Evolutionary conservation across 2,888 invertebrate genomes (phyloP).

Genomic region (Dynastes maya): DNA sequence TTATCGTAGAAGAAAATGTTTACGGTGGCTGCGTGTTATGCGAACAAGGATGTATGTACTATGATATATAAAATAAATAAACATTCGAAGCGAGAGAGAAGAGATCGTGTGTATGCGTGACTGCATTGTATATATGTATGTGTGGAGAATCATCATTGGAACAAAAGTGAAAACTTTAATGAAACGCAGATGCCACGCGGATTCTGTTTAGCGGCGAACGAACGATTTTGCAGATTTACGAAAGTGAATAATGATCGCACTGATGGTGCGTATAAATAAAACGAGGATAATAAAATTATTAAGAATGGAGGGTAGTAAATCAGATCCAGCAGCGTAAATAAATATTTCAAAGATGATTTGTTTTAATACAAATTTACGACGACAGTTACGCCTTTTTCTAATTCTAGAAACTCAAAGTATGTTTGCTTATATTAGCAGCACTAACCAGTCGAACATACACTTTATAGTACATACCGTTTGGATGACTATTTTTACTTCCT

Average conservation of each 20-base stretch:
- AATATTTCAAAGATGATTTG: not conserved
- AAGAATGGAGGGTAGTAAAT: not conserved
- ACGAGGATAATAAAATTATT: not conserved
- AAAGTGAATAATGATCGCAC: slow-evolving; percentile 8
- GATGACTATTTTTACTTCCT: too few relatives aligned
- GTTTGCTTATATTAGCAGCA: too few relatives aligned
- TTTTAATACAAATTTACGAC: too few relatives aligned
- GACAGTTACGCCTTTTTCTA: too few relatives aligned
- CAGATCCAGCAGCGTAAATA: slow-evolving; percentile 1
- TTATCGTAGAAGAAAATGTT: slow-evolving; percentile 39
- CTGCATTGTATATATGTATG: not conserved
- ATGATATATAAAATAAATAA: slow-evolving; percentile 38
- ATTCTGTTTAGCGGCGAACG: not conserved
- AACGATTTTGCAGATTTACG: slow-evolving; percentile 15
- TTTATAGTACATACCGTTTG: too few relatives aligned
- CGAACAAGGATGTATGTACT: slow-evolving; percentile 29
- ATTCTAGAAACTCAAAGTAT: too few relatives aligned
- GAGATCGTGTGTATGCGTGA: slow-evolving; percentile 11
- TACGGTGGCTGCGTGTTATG: slow-evolving; percentile 20
- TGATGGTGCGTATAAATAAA: slow-evolving; percentile 16
- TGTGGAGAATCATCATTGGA: slow-evolving; percentile 9
- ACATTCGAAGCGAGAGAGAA: slow-evolving; percentile 17
- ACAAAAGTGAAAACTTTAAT: slow-evolving; percentile 42
- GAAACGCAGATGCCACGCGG: slow-evolving; percentile 30
- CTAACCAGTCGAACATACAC: too few relatives aligned